phyloP scores from a whole-genome alignment of 2,113 vertebrate genomes.

The Pteronura brasiliensis region DNA sequence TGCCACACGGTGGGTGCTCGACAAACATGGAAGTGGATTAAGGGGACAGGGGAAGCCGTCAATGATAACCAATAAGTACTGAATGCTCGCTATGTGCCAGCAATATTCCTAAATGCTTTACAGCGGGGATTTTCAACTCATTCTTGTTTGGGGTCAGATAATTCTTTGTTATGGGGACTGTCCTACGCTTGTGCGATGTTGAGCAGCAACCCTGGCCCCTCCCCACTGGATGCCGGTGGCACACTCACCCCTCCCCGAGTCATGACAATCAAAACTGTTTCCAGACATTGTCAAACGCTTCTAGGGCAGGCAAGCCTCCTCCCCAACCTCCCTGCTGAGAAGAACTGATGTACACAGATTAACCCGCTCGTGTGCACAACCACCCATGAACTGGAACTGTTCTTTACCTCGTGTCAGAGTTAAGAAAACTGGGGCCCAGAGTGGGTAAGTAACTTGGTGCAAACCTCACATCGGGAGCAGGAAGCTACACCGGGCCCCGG shows the following conservation, averaged over 20 bases:
- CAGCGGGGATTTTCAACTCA: not conserved
- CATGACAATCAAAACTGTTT: not conserved
- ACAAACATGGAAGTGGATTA: not conserved
- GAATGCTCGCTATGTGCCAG: not conserved
- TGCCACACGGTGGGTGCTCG: not conserved
- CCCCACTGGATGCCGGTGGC: not conserved
- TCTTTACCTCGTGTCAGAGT: not conserved
- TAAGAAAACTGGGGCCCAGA: not conserved
- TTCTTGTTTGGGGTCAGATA: not conserved
- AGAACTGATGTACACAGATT: not conserved
- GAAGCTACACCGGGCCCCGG: not conserved
- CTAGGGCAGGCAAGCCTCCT: not conserved
- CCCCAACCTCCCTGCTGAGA: not conserved
- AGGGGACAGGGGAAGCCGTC: not conserved
- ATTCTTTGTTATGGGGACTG: not conserved
- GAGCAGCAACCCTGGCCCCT: not conserved
- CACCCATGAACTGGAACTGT: not conserved
- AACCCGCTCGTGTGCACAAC: not conserved
- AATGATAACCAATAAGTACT: not conserved
- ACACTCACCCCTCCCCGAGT: accelerated
- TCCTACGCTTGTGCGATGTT: not conserved
- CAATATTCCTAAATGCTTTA: not conserved
- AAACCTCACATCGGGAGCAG: not conserved
- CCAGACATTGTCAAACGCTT: not conserved
- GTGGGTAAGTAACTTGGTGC: not conserved